Conservation (phyloP, 2,797 vertebrate genomes). For the Melanotaenia pygmaea region DNA sequence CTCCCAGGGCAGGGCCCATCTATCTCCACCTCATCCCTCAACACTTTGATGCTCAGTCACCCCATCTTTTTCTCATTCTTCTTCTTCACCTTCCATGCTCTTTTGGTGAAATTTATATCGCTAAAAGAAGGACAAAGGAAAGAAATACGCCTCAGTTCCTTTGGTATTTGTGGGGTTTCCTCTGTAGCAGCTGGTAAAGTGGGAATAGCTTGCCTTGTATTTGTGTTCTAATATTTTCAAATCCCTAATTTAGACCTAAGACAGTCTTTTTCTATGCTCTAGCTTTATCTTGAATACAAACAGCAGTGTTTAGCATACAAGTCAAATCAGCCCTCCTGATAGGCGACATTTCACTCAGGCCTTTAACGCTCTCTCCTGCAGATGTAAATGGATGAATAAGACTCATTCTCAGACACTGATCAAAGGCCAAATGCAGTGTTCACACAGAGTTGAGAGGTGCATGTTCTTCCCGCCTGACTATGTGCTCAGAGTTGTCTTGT, state of each 20-base stretch:
- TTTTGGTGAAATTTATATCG: slow-evolving; percentile 23
- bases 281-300: slow-evolving; percentile 50
- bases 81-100: slow-evolving; percentile 27
- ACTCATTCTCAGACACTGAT: slow-evolving; percentile 46
- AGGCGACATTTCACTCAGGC: slow-evolving; percentile 44
- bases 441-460: slow-evolving; percentile 28
- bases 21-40: slow-evolving; percentile 50
- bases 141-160: slow-evolving; percentile 20
- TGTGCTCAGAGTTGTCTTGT: slow-evolving; percentile 15
- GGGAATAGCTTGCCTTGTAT: slow-evolving; percentile 16
- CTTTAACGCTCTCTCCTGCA: slow-evolving; percentile 37
- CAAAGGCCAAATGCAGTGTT: slow-evolving; percentile 52
- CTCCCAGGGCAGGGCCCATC: slow-evolving; percentile 35
- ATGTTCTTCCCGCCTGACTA: slow-evolving; percentile 14
- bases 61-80: slow-evolving; percentile 47
- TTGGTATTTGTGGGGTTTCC: slow-evolving; percentile 2
- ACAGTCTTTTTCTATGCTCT: slow-evolving; percentile 5
- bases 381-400: slow-evolving; percentile 41
- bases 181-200: slow-evolving; percentile 15
- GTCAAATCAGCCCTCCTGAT: slow-evolving; percentile 34
- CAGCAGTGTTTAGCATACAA: slow-evolving; percentile 48
- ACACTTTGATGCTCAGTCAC: slow-evolving; percentile 58
- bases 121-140: slow-evolving; percentile 20
- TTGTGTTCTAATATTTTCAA: slow-evolving; percentile 5
- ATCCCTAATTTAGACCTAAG: slow-evolving; percentile 48